phyloP scores from a whole-genome alignment of 1,140 invertebrate species.

The Leptonema lineaticorne region DNA sequence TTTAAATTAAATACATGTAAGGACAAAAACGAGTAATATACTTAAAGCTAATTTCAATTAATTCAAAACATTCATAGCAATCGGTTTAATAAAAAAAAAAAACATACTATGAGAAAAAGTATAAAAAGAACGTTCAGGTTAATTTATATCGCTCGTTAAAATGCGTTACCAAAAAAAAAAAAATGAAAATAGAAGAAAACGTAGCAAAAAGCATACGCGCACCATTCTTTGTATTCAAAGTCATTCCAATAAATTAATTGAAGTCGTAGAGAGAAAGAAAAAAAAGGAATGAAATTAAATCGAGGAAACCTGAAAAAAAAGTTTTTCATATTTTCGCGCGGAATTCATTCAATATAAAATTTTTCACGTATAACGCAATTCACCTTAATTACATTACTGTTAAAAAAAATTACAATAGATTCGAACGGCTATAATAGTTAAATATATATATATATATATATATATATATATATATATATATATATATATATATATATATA shows the following conservation, averaged over 20 bases:
- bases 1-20: no score
- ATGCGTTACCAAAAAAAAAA: not conserved
- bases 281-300: not conserved
- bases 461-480: not conserved
- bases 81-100: no score
- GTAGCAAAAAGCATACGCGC: not conserved
- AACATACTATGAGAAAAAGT: not conserved
- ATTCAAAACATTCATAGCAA: no score
- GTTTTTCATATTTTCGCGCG: not conserved
- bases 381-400: no score
- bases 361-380: not conserved
- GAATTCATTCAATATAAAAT: not conserved
- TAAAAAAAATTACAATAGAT: not conserved
- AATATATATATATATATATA: not conserved
- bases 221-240: not conserved
- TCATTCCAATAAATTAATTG: constrained; percentile 8
- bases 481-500: not conserved
- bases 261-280: not conserved
- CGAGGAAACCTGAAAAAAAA: not conserved
- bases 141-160: not conserved
- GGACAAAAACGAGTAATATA: no score
- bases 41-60: no score
- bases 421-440: not conserved
- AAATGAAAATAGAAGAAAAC: not conserved
- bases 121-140: not conserved